Base-by-base conservation (phyloP, 1,140 invertebrate species). In the Pectinophora gossypiella region DNA sequence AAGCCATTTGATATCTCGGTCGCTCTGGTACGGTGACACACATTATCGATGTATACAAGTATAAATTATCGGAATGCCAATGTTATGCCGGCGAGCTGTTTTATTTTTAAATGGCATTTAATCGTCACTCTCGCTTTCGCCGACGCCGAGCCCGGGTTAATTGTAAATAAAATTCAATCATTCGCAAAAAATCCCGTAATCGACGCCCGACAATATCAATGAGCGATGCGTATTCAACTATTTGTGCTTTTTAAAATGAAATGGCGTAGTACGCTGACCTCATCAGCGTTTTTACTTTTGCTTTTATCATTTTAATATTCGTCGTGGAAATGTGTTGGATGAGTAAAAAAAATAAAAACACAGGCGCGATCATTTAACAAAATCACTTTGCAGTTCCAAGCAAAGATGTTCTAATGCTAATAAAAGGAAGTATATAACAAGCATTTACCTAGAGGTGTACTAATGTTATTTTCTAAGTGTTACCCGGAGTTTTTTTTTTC, bases 151-250 rank as follows among this genome's bases (percentile, higher is more conserved):
- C 71, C 73, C 76, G 77, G 67, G 72, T 87, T 87, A 87, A 87
- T 87, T 87, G 84, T 87, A 87, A 87, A 87, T 87, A 87, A 87
- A 87, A 87, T 87, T 84, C 81, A 81, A 84, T 85, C 79, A 87
- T 85, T 87, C 78, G 81, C 76, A 85, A 87, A 87, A 87, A 86
- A 85, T 74, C 72, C 61, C 72, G 79, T 85, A 85, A 87, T 87
- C 75, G 77, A 63, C 72, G 69, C 60, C 68, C 73, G 78, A 77
- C 79, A 82, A 81, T 82, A 84, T 82, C 79, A 84, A 81, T 84
- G 81, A 85, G 76, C 71, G 79, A 79, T 80, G 70, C 77, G 81
- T 71, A 68, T 76, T 78, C 74, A 68, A 44, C 51, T 47, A 49
- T 48, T 54, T 74, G 73, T 76, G 70, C 81, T 70, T 74, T 77